Conservation (phyloP, 2,113 vertebrate species). For the Empidonax alnorum region DNA sequence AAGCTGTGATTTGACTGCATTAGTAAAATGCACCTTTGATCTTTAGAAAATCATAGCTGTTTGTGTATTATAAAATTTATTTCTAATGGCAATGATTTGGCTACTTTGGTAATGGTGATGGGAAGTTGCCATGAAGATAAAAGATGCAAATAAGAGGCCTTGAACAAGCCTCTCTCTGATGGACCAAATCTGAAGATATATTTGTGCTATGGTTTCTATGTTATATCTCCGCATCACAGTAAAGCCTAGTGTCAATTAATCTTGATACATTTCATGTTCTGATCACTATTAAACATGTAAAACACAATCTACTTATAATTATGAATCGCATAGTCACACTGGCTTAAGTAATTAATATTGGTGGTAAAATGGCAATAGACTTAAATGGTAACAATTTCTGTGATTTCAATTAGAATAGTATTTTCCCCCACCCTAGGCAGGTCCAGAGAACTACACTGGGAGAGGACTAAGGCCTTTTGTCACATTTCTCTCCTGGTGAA, state of each 20-base stretch:
- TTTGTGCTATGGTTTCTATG: not conserved
- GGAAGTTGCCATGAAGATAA: not conserved
- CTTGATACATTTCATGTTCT: not conserved
- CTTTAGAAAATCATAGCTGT: not conserved
- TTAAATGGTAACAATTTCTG: not conserved
- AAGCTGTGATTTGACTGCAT: not conserved
- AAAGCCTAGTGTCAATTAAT: not conserved
- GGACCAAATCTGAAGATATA: not conserved
- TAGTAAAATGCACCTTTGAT: not conserved
- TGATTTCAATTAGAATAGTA: not conserved
- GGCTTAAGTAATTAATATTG: not conserved
- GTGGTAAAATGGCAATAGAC: not conserved
- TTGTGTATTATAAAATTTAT: not conserved
- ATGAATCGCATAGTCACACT: not conserved
- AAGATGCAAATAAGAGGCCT: not conserved
- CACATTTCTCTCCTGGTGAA: not conserved
- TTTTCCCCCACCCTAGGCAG: not conserved
- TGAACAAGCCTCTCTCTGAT: not conserved
- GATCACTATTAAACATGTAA: not conserved
- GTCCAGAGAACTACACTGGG: not conserved
- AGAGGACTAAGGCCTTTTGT: not conserved
- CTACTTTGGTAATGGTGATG: not conserved
- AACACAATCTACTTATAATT: not conserved
- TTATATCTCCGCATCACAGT: not conserved
- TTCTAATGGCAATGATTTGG: not conserved